Base-by-base conservation (phyloP, 2,888 invertebrate species). In the Crepidodera aurea region DNA sequence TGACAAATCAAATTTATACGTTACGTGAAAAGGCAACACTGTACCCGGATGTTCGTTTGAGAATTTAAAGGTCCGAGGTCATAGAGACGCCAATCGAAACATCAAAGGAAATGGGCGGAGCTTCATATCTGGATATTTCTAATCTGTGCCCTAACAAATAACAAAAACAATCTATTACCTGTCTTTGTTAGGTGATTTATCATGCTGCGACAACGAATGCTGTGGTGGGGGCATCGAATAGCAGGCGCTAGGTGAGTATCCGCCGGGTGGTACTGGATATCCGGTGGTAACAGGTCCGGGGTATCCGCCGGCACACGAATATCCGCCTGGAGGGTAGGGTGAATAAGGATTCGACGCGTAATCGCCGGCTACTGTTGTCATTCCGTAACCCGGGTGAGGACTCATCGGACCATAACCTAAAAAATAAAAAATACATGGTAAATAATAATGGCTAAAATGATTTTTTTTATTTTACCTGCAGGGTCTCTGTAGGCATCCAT, bases 201-300 rank as follows among this genome's bases (percentile, higher is more conserved):
- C 90, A 81, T 90, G 92, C 25, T 71, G 73, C 75, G 85, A 90
- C 69, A 80, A 78, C 72, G 83, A 84, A 69, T 91, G 90, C 78
- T 91, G 91, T 32, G 93, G 93, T 61, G 91, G 91, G 63, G 93
- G 93, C 93, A 94, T 93, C 77, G 92, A 92, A 83, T 93, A 93
- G 77, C 93, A 93, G 48, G 90, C 88, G 71, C 84, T 82, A 1
- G 79, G 78, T 2, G 78, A 78, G 78, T 79, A 84, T 13, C 77
- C 77, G 29, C 79, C 88, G 51, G 90, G 89, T 73, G 89, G 89
- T 32, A 85, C 85, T 0, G 86, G 88, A 80, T 89, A 89, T 66
- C 82, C 84, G 10, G 81, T 85, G 69, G 84, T 85, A 64, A 82
- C 85, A 61, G 83, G 82, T 60, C 82, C 85, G 65, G 82, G 76